Conservation (phyloP, 35 echinoderm and acorn worm species). For the Lytechinus variegatus region DNA sequence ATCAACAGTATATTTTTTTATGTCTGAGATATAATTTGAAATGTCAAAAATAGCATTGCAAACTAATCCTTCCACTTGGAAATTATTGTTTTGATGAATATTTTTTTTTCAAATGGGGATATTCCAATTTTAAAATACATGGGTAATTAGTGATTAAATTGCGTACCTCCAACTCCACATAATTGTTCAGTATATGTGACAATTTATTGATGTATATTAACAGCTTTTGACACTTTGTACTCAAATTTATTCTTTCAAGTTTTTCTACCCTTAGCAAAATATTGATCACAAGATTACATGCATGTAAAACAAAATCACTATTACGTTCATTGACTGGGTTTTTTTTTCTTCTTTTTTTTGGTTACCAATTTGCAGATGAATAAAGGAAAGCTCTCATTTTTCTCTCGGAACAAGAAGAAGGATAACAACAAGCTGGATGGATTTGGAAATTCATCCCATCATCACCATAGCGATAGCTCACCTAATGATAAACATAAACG, state of each 20-base stretch:
- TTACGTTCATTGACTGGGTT: no score
- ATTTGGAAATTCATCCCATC: constrained; percentile 39
- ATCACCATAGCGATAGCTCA: constrained; percentile 37
- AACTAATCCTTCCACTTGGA: no score
- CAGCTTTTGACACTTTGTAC: background rate
- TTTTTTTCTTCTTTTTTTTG: no score
- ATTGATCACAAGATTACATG: background rate
- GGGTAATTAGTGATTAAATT: no score
- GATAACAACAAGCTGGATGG: constrained; percentile 49
- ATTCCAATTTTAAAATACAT: no score
- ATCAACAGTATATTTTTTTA: no score
- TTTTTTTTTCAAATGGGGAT: no score
- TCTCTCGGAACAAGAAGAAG: constrained; percentile 68
- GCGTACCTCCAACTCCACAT: background rate
- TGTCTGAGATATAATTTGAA: no score
- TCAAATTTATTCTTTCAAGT: no score
- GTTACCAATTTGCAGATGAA: constrained; percentile 20
- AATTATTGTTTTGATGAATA: no score
- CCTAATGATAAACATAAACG: constrained; percentile 34
- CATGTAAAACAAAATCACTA: background rate
- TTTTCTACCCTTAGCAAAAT: no score
- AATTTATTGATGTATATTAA: background rate
- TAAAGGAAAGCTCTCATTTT: constrained; percentile 61
- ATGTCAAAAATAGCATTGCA: no score
- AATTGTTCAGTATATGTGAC: background rate